Evolutionary conservation across 2,113 vertebrate genomes (phyloP), one percentile per base, ranked within the genome.

Genomic region (Halichoerus grypus): DNA sequence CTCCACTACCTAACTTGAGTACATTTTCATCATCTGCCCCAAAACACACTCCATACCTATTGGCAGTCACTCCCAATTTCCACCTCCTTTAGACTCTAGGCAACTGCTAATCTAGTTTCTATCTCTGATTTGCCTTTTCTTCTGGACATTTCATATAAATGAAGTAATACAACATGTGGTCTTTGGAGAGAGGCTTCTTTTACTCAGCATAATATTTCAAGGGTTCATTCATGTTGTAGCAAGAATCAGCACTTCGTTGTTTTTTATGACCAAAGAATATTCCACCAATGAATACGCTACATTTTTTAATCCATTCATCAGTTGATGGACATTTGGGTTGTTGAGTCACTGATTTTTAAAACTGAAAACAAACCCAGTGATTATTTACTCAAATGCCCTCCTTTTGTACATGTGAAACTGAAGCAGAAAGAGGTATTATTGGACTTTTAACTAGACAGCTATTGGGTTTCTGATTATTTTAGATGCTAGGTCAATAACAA

Each of bases 341-440:
- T 28, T 80, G 46, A 87, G 16, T 94, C 69, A 33, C 26, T 92
- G 89, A 86, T n/a, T 92, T 89, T 87, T 80, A 95, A 92, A 97
- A 53, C 8, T 49, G 24, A 57, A 88, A 71, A 55, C 18, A 61
- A 59, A 31, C 3, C 2, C 28, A 31, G 4, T 36, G 82, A 87
- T 57, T 91, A 33, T 84, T 84, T 85, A 36, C 12, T 82, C 42
- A 28, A 71, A 42, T 42, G 13, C 0, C 16, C 1, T 88, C 10
- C 1, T 55, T 93, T 91, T 71, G 39, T 63, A 46, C 26, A 61
- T 28, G 2, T 83, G 22, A 95, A 86, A 79, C 3, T 79, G 14
- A 95, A 53, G 19, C 49, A 14, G 9, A 53, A 36, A 77, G n/a
- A 46, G 24, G 0, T 92, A 28, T 76, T 88, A 19, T 59, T 69